Evolutionary conservation across 2,113 vertebrate genomes (phyloP), one percentile per base, ranked within the genome.

Genomic region (Platycercus adscitus): DNA sequence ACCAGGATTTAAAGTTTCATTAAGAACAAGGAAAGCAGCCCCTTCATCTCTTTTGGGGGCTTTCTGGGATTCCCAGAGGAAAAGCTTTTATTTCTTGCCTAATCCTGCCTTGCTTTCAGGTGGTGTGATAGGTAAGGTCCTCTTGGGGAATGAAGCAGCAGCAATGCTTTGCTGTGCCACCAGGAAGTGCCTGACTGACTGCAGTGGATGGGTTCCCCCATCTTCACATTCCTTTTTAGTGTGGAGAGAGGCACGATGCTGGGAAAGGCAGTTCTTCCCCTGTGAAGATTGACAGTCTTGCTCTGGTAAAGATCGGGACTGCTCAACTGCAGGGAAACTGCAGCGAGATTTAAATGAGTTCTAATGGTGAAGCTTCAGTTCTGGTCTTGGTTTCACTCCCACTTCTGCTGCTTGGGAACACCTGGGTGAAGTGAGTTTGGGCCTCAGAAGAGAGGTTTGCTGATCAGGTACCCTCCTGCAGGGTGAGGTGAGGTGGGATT

Each of bases 351-450:
- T n/a, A 31, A 37, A 26, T 0, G 1, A 50, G 29, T 47, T 43
- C 2, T 24, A 6, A 21, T 1, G 20, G 15, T 19, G 76, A 29
- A 58, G 70, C 52, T 61, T 72, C 13, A 3, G 50, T 23, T 61
- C 24, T 33, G 52, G 10, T 61, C 35, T 49, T 31, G 37, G 13
- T 56, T 55, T 69, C 33, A 19, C 33, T 52, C 33, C 15, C 5
- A 0, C n/a, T 28, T 52, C 50, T 4, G 6, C 39, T 24, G 7
- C 39, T 21, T 6, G n/a, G 53, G 33, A 25, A 19, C 19, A 11
- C 37, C 31, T 2, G 0, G 13, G 33, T 25, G 8, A 29, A 25
- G 33, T 17, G 7, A 1, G 9, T 49, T 21, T 16, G 41, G 60
- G 23, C 47, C 76, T 33, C 31, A 3, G 46, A 53, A 25, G 55